These are phyloP conservation scores for Amiota mariae DNA, from an alignment of 2,888 invertebrate species.

Conservation along the genomic window DNA sequence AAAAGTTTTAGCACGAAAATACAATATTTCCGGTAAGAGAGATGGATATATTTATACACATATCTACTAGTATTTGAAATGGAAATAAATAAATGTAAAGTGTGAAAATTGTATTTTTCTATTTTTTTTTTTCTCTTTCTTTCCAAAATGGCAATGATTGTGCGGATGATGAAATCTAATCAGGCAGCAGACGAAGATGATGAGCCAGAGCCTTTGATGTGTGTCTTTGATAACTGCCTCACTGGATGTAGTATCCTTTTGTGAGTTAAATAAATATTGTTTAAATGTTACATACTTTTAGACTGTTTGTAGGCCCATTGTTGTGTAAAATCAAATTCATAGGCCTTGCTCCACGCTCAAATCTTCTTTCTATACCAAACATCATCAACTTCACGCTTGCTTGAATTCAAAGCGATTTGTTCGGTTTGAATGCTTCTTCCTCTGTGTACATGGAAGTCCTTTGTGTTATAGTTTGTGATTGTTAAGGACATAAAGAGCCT, in stretches of 20 bases:
- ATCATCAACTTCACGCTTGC: constrained; percentile 4
- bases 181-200: constrained; percentile 20
- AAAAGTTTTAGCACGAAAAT: constrained; percentile 18
- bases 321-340: constrained; percentile 7
- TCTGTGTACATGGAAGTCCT: too few relatives aligned
- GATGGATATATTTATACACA: background rate
- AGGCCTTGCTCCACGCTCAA: too few relatives aligned
- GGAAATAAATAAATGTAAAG: constrained; percentile 33
- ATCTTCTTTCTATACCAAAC: too few relatives aligned
- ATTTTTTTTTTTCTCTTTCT: background rate
- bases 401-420: constrained; percentile 1
- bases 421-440: background rate
- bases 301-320: background rate
- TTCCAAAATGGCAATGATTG: background rate
- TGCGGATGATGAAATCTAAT: constrained; percentile 16
- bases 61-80: background rate
- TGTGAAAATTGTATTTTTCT: constrained; percentile 33
- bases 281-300: constrained; percentile 13
- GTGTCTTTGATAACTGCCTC: background rate
- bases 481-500: background rate
- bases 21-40: background rate
- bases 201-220: constrained; percentile 20
- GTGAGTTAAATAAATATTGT: constrained; percentile 19
- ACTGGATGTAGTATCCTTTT: background rate
- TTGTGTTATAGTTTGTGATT: too few relatives aligned